Conservation (phyloP, 1,140 invertebrate species). For the Sipha flava region DNA sequence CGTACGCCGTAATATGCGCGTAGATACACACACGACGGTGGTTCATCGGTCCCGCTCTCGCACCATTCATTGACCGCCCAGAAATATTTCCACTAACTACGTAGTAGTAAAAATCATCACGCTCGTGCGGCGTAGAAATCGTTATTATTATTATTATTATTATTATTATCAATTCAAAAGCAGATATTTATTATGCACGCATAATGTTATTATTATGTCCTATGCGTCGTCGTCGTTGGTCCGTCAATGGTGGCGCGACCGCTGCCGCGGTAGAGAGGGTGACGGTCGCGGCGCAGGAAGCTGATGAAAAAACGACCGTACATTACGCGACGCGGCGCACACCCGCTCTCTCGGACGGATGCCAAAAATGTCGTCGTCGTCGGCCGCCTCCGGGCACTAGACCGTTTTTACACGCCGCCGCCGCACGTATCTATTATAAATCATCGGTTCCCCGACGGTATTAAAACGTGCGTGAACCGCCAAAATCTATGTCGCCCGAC, state of each 20-base stretch:
- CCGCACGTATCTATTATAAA: too few relatives aligned
- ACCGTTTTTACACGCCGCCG: too few relatives aligned
- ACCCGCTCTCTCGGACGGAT: neutral
- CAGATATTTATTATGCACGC: too few relatives aligned
- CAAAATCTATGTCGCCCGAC: too few relatives aligned
- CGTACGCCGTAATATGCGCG: too few relatives aligned
- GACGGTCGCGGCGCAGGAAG: neutral
- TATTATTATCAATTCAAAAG: neutral
- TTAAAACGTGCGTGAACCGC: too few relatives aligned
- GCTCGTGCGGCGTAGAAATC: neutral
- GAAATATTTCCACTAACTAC: slow-evolving; percentile 3
- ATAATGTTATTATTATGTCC: neutral
- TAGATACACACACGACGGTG: too few relatives aligned
- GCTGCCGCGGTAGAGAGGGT: neutral
- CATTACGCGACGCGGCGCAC: neutral
- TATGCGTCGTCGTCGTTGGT: neutral
- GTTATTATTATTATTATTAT: neutral
- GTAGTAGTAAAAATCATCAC: neutral
- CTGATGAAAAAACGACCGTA: neutral
- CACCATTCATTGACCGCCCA: neutral
- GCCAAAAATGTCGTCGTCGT: neutral
- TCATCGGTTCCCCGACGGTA: too few relatives aligned
- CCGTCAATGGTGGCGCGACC: neutral
- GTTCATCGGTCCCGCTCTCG: neutral
- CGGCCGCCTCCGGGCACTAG: too few relatives aligned